Evolutionary conservation across 1,140 invertebrate species (phyloP), one percentile per base, ranked within the genome.

Genomic region (Whitmania pigra): DNA sequence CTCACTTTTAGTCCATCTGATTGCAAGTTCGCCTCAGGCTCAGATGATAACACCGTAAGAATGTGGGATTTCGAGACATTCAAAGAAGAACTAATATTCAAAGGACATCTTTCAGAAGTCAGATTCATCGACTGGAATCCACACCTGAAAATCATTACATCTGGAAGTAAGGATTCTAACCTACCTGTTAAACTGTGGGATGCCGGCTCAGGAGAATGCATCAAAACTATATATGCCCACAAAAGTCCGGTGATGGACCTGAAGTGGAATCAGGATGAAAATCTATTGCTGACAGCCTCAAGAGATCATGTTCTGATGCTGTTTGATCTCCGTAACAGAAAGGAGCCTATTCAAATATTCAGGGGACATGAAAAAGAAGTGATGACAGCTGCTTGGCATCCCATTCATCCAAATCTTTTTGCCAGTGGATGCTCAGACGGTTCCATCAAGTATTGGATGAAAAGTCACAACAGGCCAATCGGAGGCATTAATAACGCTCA

Each of bases 81-180:
- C 83, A 88, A 92, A 77, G 94, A 99, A 86, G 95, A 99, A 84
- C 88, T 88, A 83, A 91, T 97, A 78, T 85, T 98, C 11, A 85
- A 93, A 86, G 91, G 96, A 76, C 96, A 99, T 82, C 97, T 97
- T 76, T 92, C 96, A 25, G 97, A 99, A 86, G 97, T 99, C 0
- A 97, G 97, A 82, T 97, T 94, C 83, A 93, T 98, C 6, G 94
- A 97, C 81, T 99, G 97, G 97, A 96, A 99, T 86, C 95, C 96
- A 13, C 90, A 92, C 75, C 98, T 98, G 83, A 89, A 90, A 75
- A 86, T 99, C 69, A 88, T 99, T 76, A 92, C 96, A 29, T 98
- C 95, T n/a, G 97, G 97, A 0, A 97, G 93, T 81, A 97, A 98
- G 85, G 97, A 99, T 81, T 97, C 95, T 82, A 97, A 99, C 79